Conservation (phyloP, 1,140 invertebrate species). For the Platyscapa corneri region DNA sequence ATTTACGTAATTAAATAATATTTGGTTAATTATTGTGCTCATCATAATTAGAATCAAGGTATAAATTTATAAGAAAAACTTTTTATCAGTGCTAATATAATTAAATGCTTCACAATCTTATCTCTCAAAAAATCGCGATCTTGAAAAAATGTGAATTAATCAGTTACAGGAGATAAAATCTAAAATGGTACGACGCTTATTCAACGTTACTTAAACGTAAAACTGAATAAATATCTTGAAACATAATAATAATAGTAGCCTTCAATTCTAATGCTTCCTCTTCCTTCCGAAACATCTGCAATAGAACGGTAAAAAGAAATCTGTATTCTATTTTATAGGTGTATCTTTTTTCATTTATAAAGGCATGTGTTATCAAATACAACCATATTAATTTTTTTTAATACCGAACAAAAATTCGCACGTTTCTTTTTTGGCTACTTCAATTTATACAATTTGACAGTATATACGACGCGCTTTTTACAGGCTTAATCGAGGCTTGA, state of each 20-base stretch:
- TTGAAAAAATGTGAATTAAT: slow-evolving; percentile 12
- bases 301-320: not conserved
- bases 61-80: not conserved
- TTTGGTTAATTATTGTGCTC: not conserved
- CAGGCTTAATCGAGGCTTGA: slow-evolving; percentile 54
- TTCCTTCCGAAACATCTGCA: not conserved
- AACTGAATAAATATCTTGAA: not conserved
- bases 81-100: not conserved
- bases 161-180: not conserved
- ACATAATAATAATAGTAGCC: slow-evolving; percentile 2
- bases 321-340: not conserved
- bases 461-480: slow-evolving; percentile 31
- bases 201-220: slow-evolving; percentile 4
- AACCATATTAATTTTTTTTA: not conserved
- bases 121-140: not conserved
- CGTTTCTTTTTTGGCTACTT: slow-evolving; percentile 5
- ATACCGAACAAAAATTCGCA: not conserved
- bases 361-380: slow-evolving; percentile 19
- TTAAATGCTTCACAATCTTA: not conserved
- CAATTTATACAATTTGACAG: slow-evolving; percentile 47
- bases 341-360: not conserved
- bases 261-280: not conserved
- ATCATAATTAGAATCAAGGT: not conserved
- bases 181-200: not conserved
- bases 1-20: not conserved